Evolutionary conservation across 2,113 vertebrate species (phyloP), one percentile per base, ranked within the genome.

Genomic region (Antechinus flavipes): DNA sequence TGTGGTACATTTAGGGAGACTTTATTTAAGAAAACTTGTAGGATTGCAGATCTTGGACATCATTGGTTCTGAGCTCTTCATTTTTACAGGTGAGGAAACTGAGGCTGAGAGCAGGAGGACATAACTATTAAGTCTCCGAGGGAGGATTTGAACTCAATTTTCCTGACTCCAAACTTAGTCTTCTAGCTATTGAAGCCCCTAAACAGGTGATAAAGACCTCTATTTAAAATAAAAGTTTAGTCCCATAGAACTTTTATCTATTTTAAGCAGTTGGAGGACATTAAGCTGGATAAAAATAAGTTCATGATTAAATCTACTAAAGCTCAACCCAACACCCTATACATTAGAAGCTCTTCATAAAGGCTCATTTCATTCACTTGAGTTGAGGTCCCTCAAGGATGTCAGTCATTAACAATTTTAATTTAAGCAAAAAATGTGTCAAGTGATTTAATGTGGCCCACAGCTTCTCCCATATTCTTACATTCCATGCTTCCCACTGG

Each of bases 271-370:
- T 56, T 11, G 5, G 23, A 61, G 23, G 27, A 8, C 47, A 47
- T 92, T 58, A 25, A 93, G 90, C 90, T 93, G 52, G 54, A 91
- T 92, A 95, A 47, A 92, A 92, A 54, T n/a, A 26, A 49, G 30
- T 35, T 61, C 58, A 61, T 61, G 61, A 68, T 2, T 68, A 12
- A 35, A 0, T 68, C 61, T 84, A 1, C 35, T 9, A 42, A 84
- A 6, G 68, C 1, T 6, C 16, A 22, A 42, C n/a, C 68, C 35
- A n/a, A 5, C 22, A 2, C 7, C 19, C n/a, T 42, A n/a, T 19
- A 42, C n/a, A 42, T 2, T 22, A 19, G 35, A 42, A 16, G n/a
- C 35, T n/a, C 68, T 84, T 19, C 19, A 42, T 14, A 68, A 35
- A 68, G 12, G 27, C 10, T 35, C 58, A 68, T 61, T 30, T 61